Evolutionary conservation across 2,888 invertebrate genomes (phyloP).

Genomic region (Geophilus truncorum): DNA sequence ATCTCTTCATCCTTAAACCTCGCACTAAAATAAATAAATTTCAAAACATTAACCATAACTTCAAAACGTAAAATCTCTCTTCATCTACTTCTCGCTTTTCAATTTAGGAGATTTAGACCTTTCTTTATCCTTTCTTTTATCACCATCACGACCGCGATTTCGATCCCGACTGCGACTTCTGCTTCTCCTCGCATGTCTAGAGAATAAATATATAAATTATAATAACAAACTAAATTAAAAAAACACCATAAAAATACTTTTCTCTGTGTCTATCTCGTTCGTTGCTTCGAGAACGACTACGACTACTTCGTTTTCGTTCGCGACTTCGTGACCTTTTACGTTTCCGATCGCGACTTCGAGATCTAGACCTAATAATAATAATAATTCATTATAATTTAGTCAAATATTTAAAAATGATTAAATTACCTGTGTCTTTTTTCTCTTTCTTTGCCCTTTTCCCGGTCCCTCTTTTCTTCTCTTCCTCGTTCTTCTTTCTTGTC

Average conservation of each 20-base stretch:
- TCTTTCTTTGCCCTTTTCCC: background rate
- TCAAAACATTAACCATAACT: too few species aligned
- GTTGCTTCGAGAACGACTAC: background rate
- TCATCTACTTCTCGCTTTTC: too few species aligned
- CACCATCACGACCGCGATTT: constrained; percentile 5
- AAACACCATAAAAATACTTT: background rate
- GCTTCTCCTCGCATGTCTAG: background rate
- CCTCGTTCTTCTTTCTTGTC: background rate
- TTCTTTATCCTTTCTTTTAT: constrained; percentile 13
- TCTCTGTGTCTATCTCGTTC: background rate
- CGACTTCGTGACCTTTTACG: background rate
- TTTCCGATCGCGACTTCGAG: background rate
- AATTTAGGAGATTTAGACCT: too few species aligned
- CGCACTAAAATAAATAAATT: too few species aligned
- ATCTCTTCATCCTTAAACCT: background rate
- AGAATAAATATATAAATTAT: background rate
- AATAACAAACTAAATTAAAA: background rate
- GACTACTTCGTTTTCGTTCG: background rate
- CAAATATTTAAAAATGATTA: background rate
- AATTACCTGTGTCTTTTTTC: background rate
- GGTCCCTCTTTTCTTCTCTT: background rate
- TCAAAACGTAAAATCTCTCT: too few species aligned
- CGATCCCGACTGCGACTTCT: background rate
- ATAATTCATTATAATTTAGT: background rate
- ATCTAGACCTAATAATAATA: background rate